Evolutionary conservation across 2,888 invertebrate genomes (phyloP).

Genomic region (Lomographa bimaculata): DNA sequence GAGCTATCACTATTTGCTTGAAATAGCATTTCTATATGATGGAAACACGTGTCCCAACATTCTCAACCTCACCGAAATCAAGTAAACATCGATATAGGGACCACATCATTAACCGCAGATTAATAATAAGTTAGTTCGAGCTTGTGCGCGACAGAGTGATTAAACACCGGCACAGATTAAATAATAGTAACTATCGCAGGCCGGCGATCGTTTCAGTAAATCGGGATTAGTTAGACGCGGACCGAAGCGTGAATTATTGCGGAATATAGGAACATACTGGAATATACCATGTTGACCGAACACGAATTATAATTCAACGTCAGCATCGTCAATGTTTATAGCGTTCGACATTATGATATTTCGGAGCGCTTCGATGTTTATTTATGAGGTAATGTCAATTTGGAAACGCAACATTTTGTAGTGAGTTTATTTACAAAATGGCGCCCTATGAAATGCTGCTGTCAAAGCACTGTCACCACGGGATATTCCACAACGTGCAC

Average conservation of each 20-base stretch:
- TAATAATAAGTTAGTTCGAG: slow-evolving; percentile 38
- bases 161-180: slow-evolving; percentile 56
- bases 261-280: slow-evolving; percentile 24
- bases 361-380: slow-evolving; percentile 29
- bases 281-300: slow-evolving; percentile 52
- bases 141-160: slow-evolving; percentile 78
- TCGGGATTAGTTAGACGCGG: slow-evolving; percentile 70
- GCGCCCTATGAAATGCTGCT: no score
- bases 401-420: slow-evolving; percentile 3
- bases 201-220: slow-evolving; percentile 73
- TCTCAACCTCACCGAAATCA: no score
- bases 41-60: no score
- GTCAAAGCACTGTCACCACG: no score
- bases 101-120: slow-evolving; percentile 16
- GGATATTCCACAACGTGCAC: no score
- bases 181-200: no score
- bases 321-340: slow-evolving; percentile 28
- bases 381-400: slow-evolving; percentile 24
- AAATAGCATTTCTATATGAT: no score
- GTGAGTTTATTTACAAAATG: no score
- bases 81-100: slow-evolving; percentile 11
- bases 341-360: slow-evolving; percentile 27
- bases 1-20: no score
- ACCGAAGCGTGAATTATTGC: slow-evolving; percentile 68
- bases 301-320: slow-evolving; percentile 46